Percentiles rank a stretch among this genome's conserved stretches.
Conservation (phyloP, 2,113 vertebrate species). For the Hydrolagus affinis region DNA sequence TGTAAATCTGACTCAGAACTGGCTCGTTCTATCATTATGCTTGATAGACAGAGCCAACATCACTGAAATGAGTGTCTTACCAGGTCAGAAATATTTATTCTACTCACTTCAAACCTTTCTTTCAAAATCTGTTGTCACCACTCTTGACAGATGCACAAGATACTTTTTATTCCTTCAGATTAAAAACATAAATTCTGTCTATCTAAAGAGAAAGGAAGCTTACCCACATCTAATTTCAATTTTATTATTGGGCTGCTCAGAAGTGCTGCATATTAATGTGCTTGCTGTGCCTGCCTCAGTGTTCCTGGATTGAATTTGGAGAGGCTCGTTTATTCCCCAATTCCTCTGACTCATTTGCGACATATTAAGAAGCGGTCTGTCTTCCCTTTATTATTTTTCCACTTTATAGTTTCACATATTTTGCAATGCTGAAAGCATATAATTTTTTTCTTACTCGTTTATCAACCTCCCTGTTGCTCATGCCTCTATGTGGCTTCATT, state of each 20-base stretch:
- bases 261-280: background rate
- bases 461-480: background rate
- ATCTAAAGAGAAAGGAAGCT: background rate
- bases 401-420: background rate
- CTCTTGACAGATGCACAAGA: background rate
- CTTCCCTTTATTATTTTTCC: conserved; percentile 13
- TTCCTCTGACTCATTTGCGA: background rate
- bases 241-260: background rate
- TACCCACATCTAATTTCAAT: background rate
- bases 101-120: background rate
- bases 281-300: too few species aligned
- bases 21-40: background rate
- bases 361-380: background rate
- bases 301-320: background rate
- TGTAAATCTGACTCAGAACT: too few species aligned
- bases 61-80: background rate
- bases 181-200: background rate
- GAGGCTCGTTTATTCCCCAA: background rate
- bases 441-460: background rate
- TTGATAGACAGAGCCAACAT: background rate
- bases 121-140: background rate
- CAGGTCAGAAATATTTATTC: background rate
- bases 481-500: too few species aligned
- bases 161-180: background rate
- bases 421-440: background rate